phyloP scores from a whole-genome alignment of 2,888 invertebrate genomes.

The Acrocyrtus sp. region DNA sequence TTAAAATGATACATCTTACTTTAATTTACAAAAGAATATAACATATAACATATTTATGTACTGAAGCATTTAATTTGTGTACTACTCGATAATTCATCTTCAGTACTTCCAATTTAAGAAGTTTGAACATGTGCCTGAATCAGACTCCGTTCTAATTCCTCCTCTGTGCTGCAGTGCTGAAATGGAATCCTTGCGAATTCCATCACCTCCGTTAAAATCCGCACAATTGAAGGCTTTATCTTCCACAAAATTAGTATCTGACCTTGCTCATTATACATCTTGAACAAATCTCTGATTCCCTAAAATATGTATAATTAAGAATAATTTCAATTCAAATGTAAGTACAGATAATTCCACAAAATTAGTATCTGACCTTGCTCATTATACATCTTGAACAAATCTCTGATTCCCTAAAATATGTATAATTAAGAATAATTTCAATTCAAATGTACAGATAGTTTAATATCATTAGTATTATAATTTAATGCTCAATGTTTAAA shows the following conservation, averaged over 20 bases:
- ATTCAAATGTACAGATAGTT: too few relatives aligned
- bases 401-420: conserved; percentile 59
- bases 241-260: conserved; percentile 60
- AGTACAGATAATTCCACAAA: too few relatives aligned
- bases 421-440: too few relatives aligned
- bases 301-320: too few relatives aligned
- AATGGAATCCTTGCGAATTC: conserved; percentile 67
- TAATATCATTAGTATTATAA: conserved; percentile 59
- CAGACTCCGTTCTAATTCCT: conserved; percentile 71
- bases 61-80: neutral
- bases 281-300: conserved; percentile 61
- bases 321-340: too few relatives aligned
- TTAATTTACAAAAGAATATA: too few relatives aligned
- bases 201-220: conserved; percentile 59
- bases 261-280: conserved; percentile 53
- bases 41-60: too few relatives aligned
- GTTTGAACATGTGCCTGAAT: conserved; percentile 2
- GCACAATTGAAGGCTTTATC: conserved; percentile 60
- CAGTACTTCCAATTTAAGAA: too few relatives aligned
- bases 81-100: neutral
- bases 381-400: conserved; percentile 57
- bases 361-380: conserved; percentile 57
- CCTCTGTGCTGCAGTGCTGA: conserved; percentile 73
- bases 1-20: too few relatives aligned
- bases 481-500: too few relatives aligned